Conservation (phyloP, 2,888 invertebrate species). For the Siphlonurus alternatus region DNA sequence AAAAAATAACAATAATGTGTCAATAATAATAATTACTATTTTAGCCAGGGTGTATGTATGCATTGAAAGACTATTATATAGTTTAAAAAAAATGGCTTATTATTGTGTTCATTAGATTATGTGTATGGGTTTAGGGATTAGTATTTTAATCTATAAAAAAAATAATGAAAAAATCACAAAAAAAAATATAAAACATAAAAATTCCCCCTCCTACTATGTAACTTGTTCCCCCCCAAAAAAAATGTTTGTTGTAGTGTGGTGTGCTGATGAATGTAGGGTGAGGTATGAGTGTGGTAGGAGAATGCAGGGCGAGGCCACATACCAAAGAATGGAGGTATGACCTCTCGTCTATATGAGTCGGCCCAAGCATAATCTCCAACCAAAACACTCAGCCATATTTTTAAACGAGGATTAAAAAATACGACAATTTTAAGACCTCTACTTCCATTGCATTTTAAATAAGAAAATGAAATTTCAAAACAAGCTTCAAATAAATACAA, state of each 20-base stretch:
- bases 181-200: background rate
- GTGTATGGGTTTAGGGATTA: conserved; percentile 8
- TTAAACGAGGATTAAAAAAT: too few species aligned
- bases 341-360: background rate
- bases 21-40: background rate
- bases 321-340: background rate
- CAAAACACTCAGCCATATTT: background rate
- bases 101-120: background rate
- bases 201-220: background rate
- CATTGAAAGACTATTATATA: background rate
- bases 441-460: background rate
- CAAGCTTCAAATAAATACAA: background rate
- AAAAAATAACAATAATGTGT: background rate
- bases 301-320: background rate
- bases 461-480: background rate
- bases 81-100: background rate
- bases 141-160: conserved; percentile 10
- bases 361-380: background rate
- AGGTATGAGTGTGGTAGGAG: background rate
- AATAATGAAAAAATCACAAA: conserved; percentile 8
- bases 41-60: background rate
- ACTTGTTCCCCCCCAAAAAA: background rate
- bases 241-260: background rate
- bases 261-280: background rate
- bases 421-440: too few species aligned